Conservation (phyloP, 2,888 invertebrate genomes). For the Cryptocephalus primarius region DNA sequence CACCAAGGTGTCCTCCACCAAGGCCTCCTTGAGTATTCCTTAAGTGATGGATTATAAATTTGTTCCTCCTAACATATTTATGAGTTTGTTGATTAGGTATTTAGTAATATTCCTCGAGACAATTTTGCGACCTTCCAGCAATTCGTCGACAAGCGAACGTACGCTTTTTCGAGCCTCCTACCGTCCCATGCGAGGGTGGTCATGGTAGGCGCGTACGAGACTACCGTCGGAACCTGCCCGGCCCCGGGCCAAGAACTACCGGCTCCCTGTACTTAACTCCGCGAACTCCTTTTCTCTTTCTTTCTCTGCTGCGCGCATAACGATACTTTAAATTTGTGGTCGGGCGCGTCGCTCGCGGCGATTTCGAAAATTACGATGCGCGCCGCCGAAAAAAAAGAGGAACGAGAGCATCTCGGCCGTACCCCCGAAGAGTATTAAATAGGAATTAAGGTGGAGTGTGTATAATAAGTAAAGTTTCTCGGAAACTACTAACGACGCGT, state of each 20-base stretch:
- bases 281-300: conserved; percentile 1
- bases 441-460: conserved; percentile 11
- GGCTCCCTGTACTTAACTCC: conserved; percentile 28
- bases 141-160: too few relatives aligned
- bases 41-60: too few relatives aligned
- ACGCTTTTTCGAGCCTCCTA: conserved; percentile 1
- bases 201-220: conserved; percentile 28
- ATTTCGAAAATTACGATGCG: conserved; percentile 17
- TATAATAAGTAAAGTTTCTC: conserved; percentile 5
- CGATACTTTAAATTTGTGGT: conserved; percentile 18
- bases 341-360: conserved; percentile 18
- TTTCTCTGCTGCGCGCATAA: conserved; percentile 14
- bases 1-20: too few relatives aligned
- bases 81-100: too few relatives aligned
- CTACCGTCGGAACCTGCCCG: conserved; percentile 26
- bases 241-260: conserved; percentile 21
- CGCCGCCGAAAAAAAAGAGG: conserved; percentile 10
- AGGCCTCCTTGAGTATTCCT: too few relatives aligned
- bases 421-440: conserved; percentile 7
- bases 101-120: too few relatives aligned
- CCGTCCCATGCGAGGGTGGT: conserved; percentile 22
- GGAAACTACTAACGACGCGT: conserved; percentile 1
- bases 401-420: too few relatives aligned
- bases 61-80: too few relatives aligned
- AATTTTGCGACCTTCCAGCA: too few relatives aligned